phyloP scores from a whole-genome alignment of 2,888 invertebrate genomes.

The Merodon equestris region DNA sequence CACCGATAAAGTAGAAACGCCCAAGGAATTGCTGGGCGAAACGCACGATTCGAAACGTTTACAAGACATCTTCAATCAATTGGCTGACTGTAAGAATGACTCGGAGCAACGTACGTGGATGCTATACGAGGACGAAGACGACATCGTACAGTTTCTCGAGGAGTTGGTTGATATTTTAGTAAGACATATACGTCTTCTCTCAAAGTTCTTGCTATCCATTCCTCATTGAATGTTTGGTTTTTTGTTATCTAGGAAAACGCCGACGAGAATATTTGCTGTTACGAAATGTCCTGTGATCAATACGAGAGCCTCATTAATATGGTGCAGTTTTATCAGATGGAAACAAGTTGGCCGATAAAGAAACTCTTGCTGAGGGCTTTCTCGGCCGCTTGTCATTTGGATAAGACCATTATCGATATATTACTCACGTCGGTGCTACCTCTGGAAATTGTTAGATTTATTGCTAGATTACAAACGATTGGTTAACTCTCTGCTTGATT shows the following conservation, averaged over 20 bases:
- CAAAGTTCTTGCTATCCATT: no score
- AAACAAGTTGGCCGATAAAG: conserved; percentile 91
- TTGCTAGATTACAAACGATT: background rate
- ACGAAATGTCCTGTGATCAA: conserved; percentile 90
- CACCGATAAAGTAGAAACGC: conserved; percentile 83
- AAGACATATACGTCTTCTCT: conserved; percentile 69
- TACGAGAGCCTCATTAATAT: conserved; percentile 91
- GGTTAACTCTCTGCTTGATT: conserved; percentile 10
- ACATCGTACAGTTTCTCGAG: conserved; percentile 90
- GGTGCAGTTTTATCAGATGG: conserved; percentile 98
- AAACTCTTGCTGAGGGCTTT: conserved; percentile 91
- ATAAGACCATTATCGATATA: conserved; percentile 88
- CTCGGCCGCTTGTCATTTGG: conserved; percentile 91
- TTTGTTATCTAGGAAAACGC: conserved; percentile 88
- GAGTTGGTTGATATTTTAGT: conserved; percentile 91
- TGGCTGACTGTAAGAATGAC: conserved; percentile 95
- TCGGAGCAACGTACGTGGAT: conserved; percentile 98
- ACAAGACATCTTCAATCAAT: conserved; percentile 89
- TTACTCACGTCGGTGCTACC: conserved; percentile 93
- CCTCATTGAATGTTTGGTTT: no score
- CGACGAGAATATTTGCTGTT: conserved; percentile 91
- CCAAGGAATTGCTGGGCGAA: conserved; percentile 82
- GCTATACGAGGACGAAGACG: conserved; percentile 94
- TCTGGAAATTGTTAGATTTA: conserved; percentile 89
- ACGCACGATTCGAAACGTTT: conserved; percentile 92